A percentile compares a stretch with the other conserved stretches of the same genome.
These are phyloP conservation scores for Irena cyanogastra DNA, from an alignment of 2,113 vertebrate species.

Conservation along the genomic window DNA sequence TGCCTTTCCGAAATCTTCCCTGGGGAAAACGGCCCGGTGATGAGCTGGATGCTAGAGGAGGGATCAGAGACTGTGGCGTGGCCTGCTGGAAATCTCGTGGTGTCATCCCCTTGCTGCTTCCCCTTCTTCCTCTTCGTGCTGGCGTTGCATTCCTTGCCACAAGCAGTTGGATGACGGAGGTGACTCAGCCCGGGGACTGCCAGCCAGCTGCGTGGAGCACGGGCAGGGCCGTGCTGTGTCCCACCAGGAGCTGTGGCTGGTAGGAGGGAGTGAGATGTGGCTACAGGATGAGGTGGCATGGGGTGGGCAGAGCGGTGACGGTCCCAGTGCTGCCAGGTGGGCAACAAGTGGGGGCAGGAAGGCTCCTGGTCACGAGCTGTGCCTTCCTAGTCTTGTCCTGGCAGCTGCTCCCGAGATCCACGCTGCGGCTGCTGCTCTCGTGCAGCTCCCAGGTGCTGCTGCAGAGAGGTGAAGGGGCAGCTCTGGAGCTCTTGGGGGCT, in stretches of 20 bases:
- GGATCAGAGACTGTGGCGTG: background rate
- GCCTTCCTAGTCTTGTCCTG: background rate
- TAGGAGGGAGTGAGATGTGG: background rate
- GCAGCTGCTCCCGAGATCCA: background rate
- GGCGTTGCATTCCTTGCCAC: background rate
- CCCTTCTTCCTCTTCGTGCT: background rate
- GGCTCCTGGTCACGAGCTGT: background rate
- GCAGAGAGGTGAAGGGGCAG: background rate
- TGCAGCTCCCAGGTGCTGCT: background rate
- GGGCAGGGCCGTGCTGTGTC: background rate
- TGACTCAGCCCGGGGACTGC: background rate
- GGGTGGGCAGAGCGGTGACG: background rate
- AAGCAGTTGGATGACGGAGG: background rate
- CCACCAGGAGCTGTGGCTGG: background rate
- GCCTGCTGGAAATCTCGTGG: background rate
- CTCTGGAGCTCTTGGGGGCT: background rate
- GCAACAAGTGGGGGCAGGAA: background rate
- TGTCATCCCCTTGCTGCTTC: background rate
- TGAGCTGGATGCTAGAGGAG: background rate
- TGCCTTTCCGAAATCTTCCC: background rate
- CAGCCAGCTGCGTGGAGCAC: background rate
- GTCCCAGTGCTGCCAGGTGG: background rate
- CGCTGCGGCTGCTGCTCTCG: background rate
- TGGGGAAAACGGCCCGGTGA: background rate
- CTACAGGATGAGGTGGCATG: background rate